Base-by-base conservation (phyloP, 2,888 invertebrate species). In the Minunthozetes semirufus region DNA sequence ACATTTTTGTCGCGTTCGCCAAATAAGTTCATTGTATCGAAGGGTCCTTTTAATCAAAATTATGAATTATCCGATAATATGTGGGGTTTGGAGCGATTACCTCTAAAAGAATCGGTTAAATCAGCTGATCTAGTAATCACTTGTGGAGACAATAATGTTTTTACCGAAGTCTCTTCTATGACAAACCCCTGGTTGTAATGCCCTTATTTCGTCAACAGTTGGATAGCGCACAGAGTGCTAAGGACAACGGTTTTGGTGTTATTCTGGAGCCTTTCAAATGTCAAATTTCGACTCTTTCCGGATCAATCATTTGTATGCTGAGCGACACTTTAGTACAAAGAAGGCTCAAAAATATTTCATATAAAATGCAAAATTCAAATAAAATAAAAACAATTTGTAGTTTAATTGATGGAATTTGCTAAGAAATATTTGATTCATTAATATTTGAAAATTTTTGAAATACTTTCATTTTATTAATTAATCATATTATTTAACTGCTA, bases 161-260 rank as follows among this genome's bases (percentile, higher is more conserved):
- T 76, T 15, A 72, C 75, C 2, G 73, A 75, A 19, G 29, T 56
- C 42, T 75, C 3, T 72, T 56, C 38, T 75, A 29, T 29, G 70
- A 61, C 3, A 75, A 72, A 59, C 70, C 59, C n/a, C 50, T 75
- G 38, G 48, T 76, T 72, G 75, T 76, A 9, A 46, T 74, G 27
- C 76, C 76, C 4, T 25, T 76, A 33, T 76, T 75, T 72, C 53
- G 42, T 33, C 75, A 76, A n/a, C 76, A 76, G 56, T 61, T 53
- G 29, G 75, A 74, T 29, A 76, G 75, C 27, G 72, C 61, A 27
- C 63, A 46, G 59, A 38, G 63, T 27, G 56, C 75, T 22, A 38
- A 75, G 25, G 75, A 75, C 6, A 56, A 29, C 5, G 59, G 61
- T 38, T 75, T 74, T 19, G 75, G 75, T 27, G 38, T 61, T 19